A percentile compares a stretch with the other conserved stretches of the same genome.
phyloP scores from a whole-genome alignment of 2,113 vertebrate species.

The Ictidomys tridecemlineatus region DNA sequence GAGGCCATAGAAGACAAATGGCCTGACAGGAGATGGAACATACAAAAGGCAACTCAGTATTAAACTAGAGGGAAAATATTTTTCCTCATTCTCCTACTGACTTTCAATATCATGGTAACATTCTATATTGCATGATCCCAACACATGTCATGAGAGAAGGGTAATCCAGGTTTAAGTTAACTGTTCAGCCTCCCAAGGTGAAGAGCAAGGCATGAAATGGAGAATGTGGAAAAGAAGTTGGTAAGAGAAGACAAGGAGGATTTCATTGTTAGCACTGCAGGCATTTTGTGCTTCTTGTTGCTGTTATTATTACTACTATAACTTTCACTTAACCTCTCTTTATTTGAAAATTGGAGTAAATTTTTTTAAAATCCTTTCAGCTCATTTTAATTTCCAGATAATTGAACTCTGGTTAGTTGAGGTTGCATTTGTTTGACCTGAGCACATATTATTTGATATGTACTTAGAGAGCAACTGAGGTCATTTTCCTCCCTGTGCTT shows the following conservation, averaged over 20 bases:
- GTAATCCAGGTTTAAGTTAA: not conserved
- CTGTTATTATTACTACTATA: not conserved
- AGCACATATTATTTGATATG: not conserved
- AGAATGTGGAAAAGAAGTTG: not conserved
- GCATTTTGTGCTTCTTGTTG: not conserved
- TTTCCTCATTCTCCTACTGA: not conserved
- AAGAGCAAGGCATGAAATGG: not conserved
- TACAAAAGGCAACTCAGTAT: not conserved
- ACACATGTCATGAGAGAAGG: not conserved
- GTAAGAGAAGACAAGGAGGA: not conserved
- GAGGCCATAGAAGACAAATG: not conserved
- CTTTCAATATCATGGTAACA: not conserved
- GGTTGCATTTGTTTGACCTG: not conserved
- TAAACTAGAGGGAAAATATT: not conserved
- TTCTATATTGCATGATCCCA: not conserved
- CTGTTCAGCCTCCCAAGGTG: not conserved
- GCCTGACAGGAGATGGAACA: accelerated
- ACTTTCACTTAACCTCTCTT: not conserved
- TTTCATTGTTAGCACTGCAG: not conserved
- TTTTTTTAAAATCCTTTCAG: not conserved
- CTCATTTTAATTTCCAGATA: not conserved
- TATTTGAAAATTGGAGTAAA: not conserved
- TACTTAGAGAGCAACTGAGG: not conserved
- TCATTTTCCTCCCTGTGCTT: not conserved
- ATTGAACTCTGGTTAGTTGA: not conserved